Conservation (phyloP, 2,888 invertebrate genomes). For the Tinea pellionella region DNA sequence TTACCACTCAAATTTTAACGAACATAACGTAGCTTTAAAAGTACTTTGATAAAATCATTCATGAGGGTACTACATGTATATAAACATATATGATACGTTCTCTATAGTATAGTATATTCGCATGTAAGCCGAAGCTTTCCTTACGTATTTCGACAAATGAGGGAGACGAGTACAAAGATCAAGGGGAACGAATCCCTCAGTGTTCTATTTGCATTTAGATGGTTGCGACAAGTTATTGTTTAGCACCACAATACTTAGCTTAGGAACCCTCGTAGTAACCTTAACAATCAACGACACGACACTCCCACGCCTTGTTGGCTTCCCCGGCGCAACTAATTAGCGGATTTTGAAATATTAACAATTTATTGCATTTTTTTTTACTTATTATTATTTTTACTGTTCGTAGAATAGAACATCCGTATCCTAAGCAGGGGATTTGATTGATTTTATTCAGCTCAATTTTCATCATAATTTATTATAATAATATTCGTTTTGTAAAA, state of each 20-base stretch:
- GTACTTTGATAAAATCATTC: not conserved
- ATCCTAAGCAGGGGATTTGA: too few relatives aligned
- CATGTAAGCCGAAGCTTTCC: constrained; percentile 18
- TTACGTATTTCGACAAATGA: constrained; percentile 42
- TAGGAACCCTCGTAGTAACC: not conserved
- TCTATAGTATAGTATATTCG: not conserved
- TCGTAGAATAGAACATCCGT: too few relatives aligned
- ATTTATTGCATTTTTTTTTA: too few relatives aligned
- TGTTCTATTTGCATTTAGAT: constrained; percentile 60
- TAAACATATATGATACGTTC: not conserved
- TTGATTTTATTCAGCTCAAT: too few relatives aligned
- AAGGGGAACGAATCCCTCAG: constrained; percentile 32
- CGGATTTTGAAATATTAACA: not conserved
- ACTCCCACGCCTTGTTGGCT: constrained; percentile 4
- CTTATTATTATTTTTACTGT: too few relatives aligned
- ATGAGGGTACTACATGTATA: not conserved
- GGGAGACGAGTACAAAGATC: constrained; percentile 39
- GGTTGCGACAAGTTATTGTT: constrained; percentile 51
- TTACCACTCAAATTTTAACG: not conserved
- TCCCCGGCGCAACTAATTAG: constrained; percentile 2
- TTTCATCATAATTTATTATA: too few relatives aligned
- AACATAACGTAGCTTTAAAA: not conserved
- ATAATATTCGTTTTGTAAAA: not conserved
- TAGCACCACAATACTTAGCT: constrained; percentile 15
- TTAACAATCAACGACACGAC: constrained; percentile 10